phyloP scores from a whole-genome alignment of 2,113 vertebrate genomes.

The Cyphomyrus discorhynchus region DNA sequence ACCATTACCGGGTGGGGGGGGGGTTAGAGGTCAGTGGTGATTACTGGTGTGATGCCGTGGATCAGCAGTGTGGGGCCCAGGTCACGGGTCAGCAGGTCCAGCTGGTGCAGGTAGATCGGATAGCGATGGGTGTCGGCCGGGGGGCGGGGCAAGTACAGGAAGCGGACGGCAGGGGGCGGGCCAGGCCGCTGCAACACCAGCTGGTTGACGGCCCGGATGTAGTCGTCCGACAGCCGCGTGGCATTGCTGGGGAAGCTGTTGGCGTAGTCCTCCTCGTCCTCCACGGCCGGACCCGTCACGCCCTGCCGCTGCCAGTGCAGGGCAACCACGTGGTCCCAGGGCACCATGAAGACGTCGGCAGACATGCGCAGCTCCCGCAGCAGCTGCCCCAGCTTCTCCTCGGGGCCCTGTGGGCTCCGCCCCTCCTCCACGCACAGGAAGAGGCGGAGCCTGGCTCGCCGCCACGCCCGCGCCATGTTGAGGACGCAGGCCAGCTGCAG shows the following conservation, averaged over 20 bases:
- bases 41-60: constrained; percentile 80
- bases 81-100: constrained; percentile 72
- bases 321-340: constrained; percentile 74
- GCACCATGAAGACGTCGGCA: constrained; percentile 68
- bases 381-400: constrained; percentile 75
- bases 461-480: constrained; percentile 79
- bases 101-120: constrained; percentile 67
- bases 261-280: constrained; percentile 45
- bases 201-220: constrained; percentile 70
- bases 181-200: constrained; percentile 66
- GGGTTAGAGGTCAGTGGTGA: constrained; percentile 78
- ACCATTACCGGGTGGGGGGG: neutral
- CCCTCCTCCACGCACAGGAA: constrained; percentile 81
- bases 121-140: constrained; percentile 77
- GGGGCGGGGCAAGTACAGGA: constrained; percentile 78
- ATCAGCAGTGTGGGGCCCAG: constrained; percentile 84
- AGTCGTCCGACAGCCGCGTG: constrained; percentile 69
- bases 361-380: constrained; percentile 77
- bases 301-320: constrained; percentile 76
- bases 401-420: constrained; percentile 60
- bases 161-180: constrained; percentile 64
- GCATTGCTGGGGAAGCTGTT: constrained; percentile 73
- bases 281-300: neutral
- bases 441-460: constrained; percentile 68
- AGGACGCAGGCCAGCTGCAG: constrained; percentile 85